Conservation (phyloP, 1,140 invertebrate genomes). For the Neodiprion fabricii region DNA sequence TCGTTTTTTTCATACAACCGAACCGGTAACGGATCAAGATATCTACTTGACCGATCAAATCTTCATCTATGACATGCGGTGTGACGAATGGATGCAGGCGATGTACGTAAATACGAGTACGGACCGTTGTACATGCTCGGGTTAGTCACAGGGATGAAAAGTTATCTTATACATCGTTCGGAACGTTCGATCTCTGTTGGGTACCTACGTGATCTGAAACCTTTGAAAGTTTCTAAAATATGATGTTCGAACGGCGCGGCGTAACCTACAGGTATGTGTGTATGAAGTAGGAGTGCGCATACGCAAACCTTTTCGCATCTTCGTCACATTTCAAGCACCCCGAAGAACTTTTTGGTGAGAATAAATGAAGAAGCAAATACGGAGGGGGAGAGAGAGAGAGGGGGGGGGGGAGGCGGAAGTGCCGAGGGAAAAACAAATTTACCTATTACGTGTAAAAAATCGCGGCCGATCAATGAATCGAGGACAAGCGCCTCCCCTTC, state of each 20-base stretch:
- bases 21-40: too few species aligned
- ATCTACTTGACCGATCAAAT: too few species aligned
- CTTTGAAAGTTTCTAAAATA: slow-evolving; percentile 8
- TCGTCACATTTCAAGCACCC: neutral
- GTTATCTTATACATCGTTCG: neutral
- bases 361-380: neutral
- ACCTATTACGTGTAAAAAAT: neutral
- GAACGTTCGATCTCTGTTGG: neutral
- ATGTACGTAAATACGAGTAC: neutral
- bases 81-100: neutral
- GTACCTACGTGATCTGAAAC: neutral
- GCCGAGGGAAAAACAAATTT: too few species aligned
- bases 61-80: too few species aligned
- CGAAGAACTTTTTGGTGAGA: neutral
- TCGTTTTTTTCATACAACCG: too few species aligned
- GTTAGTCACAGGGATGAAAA: neutral
- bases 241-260: neutral
- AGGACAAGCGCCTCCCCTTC: too few species aligned
- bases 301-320: neutral
- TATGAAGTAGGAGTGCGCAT: neutral
- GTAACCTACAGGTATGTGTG: neutral
- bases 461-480: neutral
- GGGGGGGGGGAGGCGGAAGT: too few species aligned
- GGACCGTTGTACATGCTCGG: neutral
- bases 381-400: neutral